These are phyloP conservation scores for Thrips palmi DNA, from an alignment of 1,140 invertebrate genomes.

Conservation along the genomic window DNA sequence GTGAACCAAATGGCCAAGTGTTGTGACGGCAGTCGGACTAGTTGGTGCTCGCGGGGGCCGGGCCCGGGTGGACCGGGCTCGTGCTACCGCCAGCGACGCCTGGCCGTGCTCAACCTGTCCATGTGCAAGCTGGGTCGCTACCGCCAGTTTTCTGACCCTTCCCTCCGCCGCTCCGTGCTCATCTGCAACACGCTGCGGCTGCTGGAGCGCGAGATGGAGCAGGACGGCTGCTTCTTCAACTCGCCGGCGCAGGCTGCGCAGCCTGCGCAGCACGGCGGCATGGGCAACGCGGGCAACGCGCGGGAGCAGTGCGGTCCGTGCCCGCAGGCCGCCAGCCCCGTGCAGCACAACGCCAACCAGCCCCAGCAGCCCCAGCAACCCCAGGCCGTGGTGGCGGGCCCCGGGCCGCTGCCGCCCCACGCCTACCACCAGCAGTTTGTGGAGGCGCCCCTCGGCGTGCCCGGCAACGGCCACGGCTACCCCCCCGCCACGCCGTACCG, in stretches of 20 bases:
- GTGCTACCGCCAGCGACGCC: constrained; percentile 64
- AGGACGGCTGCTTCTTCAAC: constrained; percentile 32
- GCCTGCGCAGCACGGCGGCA: constrained; percentile 20
- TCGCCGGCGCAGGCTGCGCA: constrained; percentile 11
- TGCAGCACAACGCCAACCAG: constrained; percentile 11
- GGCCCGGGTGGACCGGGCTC: constrained; percentile 18
- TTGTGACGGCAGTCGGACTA: constrained; percentile 52
- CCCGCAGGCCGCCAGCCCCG: constrained; percentile 11
- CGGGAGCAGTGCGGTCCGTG: too few relatives aligned
- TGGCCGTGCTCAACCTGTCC: constrained; percentile 79
- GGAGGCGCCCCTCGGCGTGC: constrained; percentile 23
- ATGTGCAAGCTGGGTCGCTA: constrained; percentile 81
- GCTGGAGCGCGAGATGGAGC: constrained; percentile 78
- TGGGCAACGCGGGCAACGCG: too few relatives aligned
- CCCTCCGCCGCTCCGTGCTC: constrained; percentile 76
- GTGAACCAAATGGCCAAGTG: constrained; percentile 25
- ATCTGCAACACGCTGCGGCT: constrained; percentile 85
- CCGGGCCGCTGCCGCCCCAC: constrained; percentile 10
- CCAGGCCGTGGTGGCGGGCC: too few relatives aligned
- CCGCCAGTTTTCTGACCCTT: constrained; percentile 73
- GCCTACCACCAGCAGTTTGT: constrained; percentile 23
- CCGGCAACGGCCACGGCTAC: constrained; percentile 42
- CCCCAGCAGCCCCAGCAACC: too few relatives aligned
- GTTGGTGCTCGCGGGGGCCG: constrained; percentile 51
- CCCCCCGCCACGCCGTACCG: constrained; percentile 28